Evolutionary conservation across 2,113 vertebrate genomes (phyloP).

Genomic region (Phaethon lepturus): DNA sequence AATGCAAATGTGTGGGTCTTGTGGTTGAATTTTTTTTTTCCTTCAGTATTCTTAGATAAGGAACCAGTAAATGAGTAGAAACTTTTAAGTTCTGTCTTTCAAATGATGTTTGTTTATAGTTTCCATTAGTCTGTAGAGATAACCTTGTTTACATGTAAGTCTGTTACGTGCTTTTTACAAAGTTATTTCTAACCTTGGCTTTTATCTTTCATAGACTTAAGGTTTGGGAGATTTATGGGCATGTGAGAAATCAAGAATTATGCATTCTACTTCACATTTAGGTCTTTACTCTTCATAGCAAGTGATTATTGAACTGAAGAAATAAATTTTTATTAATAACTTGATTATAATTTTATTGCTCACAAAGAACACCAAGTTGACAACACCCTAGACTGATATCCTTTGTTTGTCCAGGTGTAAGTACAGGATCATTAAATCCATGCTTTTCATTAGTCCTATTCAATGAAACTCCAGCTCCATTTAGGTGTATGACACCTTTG

Average conservation of each 20-base stretch:
- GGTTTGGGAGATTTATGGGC: neutral
- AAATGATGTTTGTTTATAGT: neutral
- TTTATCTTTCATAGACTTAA: slow-evolving; percentile 3
- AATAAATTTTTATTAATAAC: slow-evolving; percentile 20
- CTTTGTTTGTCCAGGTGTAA: slow-evolving; percentile 13
- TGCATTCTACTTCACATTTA: neutral
- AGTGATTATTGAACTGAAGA: slow-evolving; percentile 18
- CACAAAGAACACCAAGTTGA: neutral
- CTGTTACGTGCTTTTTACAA: neutral
- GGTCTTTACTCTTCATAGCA: neutral
- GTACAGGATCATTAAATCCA: slow-evolving; percentile 21
- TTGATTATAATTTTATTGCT: slow-evolving; percentile 12
- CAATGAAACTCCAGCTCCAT: neutral
- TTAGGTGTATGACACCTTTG: neutral
- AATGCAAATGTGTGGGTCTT: neutral
- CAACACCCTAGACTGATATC: neutral
- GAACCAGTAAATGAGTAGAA: neutral
- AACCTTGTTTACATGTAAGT: neutral
- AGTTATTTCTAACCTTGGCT: neutral
- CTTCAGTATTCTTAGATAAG: neutral
- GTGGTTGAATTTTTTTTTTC: neutral
- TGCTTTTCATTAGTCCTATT: neutral
- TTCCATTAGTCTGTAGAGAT: neutral
- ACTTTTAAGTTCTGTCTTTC: neutral
- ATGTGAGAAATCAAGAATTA: neutral